Conservation (phyloP, 1,140 invertebrate species). For the Elymnias hypermnestra region DNA sequence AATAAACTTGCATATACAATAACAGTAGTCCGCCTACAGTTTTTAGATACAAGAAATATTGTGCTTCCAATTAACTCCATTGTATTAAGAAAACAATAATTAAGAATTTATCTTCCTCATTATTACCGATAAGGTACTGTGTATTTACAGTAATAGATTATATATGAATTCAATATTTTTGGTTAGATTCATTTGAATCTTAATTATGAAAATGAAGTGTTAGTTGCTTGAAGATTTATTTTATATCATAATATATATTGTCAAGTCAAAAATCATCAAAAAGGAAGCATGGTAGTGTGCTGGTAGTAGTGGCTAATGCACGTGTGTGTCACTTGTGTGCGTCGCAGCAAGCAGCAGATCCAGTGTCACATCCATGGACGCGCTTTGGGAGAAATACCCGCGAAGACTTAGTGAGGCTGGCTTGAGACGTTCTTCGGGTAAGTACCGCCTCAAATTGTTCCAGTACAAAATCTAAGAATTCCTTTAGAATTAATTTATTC, state of each 20-base stretch:
- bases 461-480: constrained; percentile 3
- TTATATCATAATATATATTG: too few species aligned
- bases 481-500: too few species aligned
- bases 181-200: too few species aligned
- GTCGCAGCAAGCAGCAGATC: constrained; percentile 78
- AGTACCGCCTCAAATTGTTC: constrained; percentile 33
- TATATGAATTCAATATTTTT: too few species aligned
- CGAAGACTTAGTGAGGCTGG: constrained; percentile 83
- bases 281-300: constrained; percentile 30
- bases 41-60: background rate
- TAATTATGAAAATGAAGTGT: too few species aligned
- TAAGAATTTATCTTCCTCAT: background rate
- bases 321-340: constrained; percentile 68
- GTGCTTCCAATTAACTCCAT: constrained; percentile 6
- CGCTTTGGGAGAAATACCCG: constrained; percentile 81
- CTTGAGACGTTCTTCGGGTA: constrained; percentile 83
- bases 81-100: constrained; percentile 1
- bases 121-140: too few species aligned
- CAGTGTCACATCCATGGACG: constrained; percentile 80
- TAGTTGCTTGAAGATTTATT: too few species aligned
- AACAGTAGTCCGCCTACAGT: constrained; percentile 3
- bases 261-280: constrained; percentile 2
- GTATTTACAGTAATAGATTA: too few species aligned
- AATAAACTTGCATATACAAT: background rate
- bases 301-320: constrained; percentile 66